Conservation (phyloP, 2,113 vertebrate genomes). For the Megaceryle maxima region DNA sequence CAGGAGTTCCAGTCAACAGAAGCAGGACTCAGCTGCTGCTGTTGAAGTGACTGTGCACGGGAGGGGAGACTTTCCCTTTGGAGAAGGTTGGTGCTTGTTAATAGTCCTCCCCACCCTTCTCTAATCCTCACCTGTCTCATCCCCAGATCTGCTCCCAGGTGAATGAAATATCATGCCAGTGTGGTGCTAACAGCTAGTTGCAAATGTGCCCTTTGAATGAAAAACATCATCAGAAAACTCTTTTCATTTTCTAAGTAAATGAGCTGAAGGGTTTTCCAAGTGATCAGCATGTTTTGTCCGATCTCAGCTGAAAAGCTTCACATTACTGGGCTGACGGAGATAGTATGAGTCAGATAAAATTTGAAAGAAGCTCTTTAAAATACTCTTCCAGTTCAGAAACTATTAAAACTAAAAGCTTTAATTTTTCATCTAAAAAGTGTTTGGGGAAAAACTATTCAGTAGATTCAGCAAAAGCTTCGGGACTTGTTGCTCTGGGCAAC, state of each 20-base stretch:
- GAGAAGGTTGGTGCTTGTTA: background rate
- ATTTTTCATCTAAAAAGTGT: background rate
- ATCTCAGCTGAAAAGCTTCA: background rate
- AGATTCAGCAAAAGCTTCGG: constrained; percentile 22
- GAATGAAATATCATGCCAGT: background rate
- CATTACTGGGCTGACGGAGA: background rate
- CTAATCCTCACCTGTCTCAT: background rate
- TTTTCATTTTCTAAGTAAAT: background rate
- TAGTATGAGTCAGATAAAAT: background rate
- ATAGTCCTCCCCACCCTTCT: background rate
- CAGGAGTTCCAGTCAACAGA: background rate
- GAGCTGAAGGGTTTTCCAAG: background rate
- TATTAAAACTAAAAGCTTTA: background rate
- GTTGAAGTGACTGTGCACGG: background rate
- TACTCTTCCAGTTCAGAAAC: background rate
- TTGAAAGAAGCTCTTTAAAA: background rate
- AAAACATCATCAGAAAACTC: background rate
- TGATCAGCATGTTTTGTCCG: background rate
- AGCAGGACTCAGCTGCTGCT: background rate
- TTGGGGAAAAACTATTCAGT: background rate
- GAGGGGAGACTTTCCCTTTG: background rate
- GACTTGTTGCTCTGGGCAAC: background rate
- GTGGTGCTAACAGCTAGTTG: background rate
- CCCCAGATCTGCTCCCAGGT: background rate
- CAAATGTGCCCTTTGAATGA: background rate